phyloP scores from a whole-genome alignment of 2,888 invertebrate genomes.

The Ptilodon capucinus region DNA sequence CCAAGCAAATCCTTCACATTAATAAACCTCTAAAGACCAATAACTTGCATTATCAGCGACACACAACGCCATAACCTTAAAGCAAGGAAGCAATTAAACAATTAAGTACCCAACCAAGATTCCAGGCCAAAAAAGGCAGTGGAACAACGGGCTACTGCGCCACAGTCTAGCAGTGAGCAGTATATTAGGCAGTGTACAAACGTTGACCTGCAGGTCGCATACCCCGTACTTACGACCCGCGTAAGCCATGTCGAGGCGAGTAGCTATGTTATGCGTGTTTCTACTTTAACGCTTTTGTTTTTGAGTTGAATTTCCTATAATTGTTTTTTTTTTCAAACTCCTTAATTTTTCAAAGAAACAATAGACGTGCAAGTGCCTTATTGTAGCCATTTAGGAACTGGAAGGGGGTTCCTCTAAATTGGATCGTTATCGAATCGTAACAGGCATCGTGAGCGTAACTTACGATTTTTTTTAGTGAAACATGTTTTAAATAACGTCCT shows the following conservation, averaged over 20 bases:
- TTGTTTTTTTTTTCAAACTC: too few relatives aligned
- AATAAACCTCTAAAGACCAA: background rate
- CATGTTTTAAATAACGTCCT: too few relatives aligned
- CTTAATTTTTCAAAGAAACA: too few relatives aligned
- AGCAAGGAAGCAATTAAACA: conserved; percentile 34
- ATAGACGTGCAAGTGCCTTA: too few relatives aligned
- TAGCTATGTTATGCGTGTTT: conserved; percentile 10
- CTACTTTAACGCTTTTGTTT: too few relatives aligned
- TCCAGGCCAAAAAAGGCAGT: conserved; percentile 23
- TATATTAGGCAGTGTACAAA: conserved; percentile 37
- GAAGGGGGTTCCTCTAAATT: too few relatives aligned
- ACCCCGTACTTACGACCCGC: conserved; percentile 37
- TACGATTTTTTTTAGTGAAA: too few relatives aligned
- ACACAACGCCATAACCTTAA: background rate
- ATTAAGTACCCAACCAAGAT: conserved; percentile 19
- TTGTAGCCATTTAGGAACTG: too few relatives aligned
- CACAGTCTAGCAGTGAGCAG: conserved; percentile 15
- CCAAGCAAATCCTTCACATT: background rate
- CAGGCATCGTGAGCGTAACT: too few relatives aligned
- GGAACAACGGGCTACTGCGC: conserved; percentile 23
- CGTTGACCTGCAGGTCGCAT: conserved; percentile 49
- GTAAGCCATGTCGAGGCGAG: conserved; percentile 36
- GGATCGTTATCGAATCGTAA: too few relatives aligned
- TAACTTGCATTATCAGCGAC: background rate
- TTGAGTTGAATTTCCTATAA: too few relatives aligned